phyloP scores from a whole-genome alignment of 92 coral and sea anemone species.

The Umimayanthus chanpuru region DNA sequence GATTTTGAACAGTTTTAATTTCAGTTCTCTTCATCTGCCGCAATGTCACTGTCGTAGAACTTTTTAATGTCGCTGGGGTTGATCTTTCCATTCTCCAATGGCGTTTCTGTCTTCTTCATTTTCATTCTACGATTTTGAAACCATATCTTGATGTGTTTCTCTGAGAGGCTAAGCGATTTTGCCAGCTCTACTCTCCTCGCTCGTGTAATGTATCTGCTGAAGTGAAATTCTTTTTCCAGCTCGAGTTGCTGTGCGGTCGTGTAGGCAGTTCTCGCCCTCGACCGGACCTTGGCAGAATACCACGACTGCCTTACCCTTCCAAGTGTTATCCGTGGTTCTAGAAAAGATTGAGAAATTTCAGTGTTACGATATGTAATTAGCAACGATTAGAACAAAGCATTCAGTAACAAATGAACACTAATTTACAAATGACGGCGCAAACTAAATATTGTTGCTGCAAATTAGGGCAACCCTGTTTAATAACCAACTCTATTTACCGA shows the following conservation, averaged over 20 bases:
- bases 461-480: background rate
- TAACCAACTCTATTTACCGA: background rate
- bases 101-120: conserved; percentile 73
- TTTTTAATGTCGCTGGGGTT: conserved; percentile 73
- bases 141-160: conserved; percentile 88
- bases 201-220: conserved; percentile 78
- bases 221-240: conserved; percentile 82
- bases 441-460: background rate
- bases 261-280: conserved; percentile 85
- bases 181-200: conserved; percentile 81
- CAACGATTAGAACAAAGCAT: background rate
- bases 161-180: conserved; percentile 74
- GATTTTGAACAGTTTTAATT: background rate
- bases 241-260: conserved; percentile 84
- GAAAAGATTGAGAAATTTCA: background rate
- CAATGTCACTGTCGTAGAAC: conserved; percentile 57
- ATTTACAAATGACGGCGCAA: background rate
- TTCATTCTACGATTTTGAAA: conserved; percentile 90
- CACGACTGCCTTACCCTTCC: conserved; percentile 75
- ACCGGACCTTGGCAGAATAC: conserved; percentile 80
- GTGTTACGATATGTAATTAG: background rate
- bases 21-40: conserved; percentile 34
- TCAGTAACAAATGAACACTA: background rate
- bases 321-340: conserved; percentile 33
- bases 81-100: conserved; percentile 68